Evolutionary conservation across 2,113 vertebrate genomes (phyloP).

Genomic region (Chitala chitala): DNA sequence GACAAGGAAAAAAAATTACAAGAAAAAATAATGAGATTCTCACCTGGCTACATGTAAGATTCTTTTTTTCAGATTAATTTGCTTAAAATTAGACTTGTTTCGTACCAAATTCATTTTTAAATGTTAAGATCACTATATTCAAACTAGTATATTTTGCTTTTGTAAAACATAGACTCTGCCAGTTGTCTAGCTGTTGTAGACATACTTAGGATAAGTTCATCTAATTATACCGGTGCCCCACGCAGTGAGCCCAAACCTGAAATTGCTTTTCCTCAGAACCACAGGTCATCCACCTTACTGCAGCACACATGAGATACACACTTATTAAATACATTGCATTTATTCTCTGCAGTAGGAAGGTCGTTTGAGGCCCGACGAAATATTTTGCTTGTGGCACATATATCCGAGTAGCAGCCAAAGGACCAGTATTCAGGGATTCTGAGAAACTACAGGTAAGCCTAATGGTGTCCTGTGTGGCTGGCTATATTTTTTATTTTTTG

Average conservation of each 20-base stretch:
- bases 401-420: neutral
- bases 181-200: neutral
- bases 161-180: neutral
- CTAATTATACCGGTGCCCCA: neutral
- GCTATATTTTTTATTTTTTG: neutral
- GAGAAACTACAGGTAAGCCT: neutral
- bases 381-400: neutral
- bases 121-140: neutral
- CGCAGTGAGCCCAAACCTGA: neutral
- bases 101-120: too few species aligned
- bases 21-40: too few species aligned
- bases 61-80: too few species aligned
- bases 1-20: too few species aligned
- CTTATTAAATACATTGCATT: neutral
- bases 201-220: neutral
- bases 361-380: neutral
- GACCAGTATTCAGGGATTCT: neutral
- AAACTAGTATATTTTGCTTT: neutral
- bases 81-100: too few species aligned
- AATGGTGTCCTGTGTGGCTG: neutral
- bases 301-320: neutral
- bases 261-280: slow-evolving; percentile 3
- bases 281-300: neutral
- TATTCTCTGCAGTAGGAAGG: neutral
- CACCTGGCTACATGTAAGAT: too few species aligned